Conservation (phyloP, 2,113 vertebrate genomes). For the Aix galericulata region DNA sequence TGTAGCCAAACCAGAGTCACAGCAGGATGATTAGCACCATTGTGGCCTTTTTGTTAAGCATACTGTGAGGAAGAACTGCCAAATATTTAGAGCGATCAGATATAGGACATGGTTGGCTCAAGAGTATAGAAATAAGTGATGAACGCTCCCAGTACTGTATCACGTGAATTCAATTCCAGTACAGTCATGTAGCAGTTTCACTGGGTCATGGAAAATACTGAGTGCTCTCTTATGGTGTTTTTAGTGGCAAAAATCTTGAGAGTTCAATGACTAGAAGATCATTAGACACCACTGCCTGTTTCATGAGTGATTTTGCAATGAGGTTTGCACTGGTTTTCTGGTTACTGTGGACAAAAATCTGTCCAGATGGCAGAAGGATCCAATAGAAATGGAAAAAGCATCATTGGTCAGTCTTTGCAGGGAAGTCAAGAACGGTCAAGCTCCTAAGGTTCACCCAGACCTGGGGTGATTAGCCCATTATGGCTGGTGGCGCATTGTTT, state of each 20-base stretch:
- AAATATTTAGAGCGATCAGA: neutral
- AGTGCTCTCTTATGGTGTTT: neutral
- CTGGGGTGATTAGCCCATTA: neutral
- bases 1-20: neutral
- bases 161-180: neutral
- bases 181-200: neutral
- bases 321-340: neutral
- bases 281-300: neutral
- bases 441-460: neutral
- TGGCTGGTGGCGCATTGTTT: neutral
- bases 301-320: neutral
- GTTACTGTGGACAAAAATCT: neutral
- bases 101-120: neutral
- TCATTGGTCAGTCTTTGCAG: neutral
- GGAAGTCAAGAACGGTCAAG: neutral
- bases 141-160: neutral
- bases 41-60: neutral
- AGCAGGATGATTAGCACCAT: neutral
- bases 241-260: neutral
- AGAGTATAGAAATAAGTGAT: neutral
- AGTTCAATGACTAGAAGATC: neutral
- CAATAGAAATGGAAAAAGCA: neutral
- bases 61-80: neutral
- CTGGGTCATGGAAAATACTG: accelerated
- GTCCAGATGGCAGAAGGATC: neutral